These are phyloP conservation scores for Philopedon plagiatum DNA, from an alignment of 2,888 invertebrate species.

Conservation along the genomic window DNA sequence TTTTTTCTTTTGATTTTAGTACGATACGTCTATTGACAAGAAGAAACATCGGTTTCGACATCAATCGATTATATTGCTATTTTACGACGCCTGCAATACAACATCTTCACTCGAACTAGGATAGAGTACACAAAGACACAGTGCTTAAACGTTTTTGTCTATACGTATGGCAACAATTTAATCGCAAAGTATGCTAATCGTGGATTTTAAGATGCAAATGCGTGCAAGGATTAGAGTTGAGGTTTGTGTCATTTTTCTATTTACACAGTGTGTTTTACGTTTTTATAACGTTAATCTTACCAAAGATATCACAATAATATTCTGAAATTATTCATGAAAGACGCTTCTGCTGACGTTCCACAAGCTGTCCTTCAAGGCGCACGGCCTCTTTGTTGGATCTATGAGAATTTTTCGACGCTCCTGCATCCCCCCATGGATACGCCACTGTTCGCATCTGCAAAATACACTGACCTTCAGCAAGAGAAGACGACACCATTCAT, in stretches of 20 bases:
- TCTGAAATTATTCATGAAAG: too few species aligned
- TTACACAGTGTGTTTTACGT: too few species aligned
- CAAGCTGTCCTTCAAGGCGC: too few species aligned
- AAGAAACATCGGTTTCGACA: slow-evolving; percentile 19
- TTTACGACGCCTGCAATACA: slow-evolving; percentile 32
- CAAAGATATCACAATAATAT: too few species aligned
- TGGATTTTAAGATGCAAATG: background rate
- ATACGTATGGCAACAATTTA: slow-evolving; percentile 19
- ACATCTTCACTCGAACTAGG: slow-evolving; percentile 40
- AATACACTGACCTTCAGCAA: too few species aligned
- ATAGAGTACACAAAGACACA: slow-evolving; percentile 24
- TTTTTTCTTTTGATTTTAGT: background rate
- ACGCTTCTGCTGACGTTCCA: too few species aligned
- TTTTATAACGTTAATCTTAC: too few species aligned
- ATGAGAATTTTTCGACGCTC: too few species aligned
- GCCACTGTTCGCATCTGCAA: too few species aligned
- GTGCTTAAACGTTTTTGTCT: slow-evolving; percentile 31
- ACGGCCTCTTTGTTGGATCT: too few species aligned
- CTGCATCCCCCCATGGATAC: too few species aligned
- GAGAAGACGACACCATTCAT: too few species aligned
- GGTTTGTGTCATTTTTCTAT: background rate
- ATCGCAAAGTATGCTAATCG: slow-evolving; percentile 3
- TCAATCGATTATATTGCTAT: slow-evolving; percentile 29
- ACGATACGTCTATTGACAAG: slow-evolving; percentile 7
- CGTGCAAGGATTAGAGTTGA: background rate